Conservation (phyloP, 2,797 vertebrate species). For the Gymnoscopelus braueri region DNA sequence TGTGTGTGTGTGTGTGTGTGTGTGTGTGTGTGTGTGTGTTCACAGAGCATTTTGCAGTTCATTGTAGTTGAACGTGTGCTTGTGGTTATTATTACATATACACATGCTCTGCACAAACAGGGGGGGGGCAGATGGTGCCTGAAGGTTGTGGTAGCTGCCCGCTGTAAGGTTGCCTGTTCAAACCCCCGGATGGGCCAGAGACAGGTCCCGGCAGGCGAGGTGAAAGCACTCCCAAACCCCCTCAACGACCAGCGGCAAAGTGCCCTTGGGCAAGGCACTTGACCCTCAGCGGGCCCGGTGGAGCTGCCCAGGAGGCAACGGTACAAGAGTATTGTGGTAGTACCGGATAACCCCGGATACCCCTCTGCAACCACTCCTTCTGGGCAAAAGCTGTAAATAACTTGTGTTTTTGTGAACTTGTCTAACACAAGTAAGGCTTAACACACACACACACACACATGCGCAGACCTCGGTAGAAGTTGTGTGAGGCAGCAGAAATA, state of each 20-base stretch:
- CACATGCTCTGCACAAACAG: slow-evolving; percentile 38
- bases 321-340: too few relatives aligned
- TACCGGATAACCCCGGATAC: neutral
- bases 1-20: slow-evolving; percentile 4
- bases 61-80: slow-evolving; percentile 70
- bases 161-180: slow-evolving; percentile 47
- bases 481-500: slow-evolving; percentile 52
- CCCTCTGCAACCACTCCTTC: neutral
- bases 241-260: neutral
- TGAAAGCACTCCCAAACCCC: too few relatives aligned
- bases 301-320: slow-evolving; percentile 1
- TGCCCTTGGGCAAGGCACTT: slow-evolving; percentile 44
- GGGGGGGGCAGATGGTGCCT: slow-evolving; percentile 43
- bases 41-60: slow-evolving; percentile 65
- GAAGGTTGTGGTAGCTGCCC: slow-evolving; percentile 45
- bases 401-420: neutral
- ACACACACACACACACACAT: slow-evolving; percentile 1
- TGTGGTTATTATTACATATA: slow-evolving; percentile 70
- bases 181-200: slow-evolving; percentile 21
- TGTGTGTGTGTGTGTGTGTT: neutral
- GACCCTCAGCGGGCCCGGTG: neutral
- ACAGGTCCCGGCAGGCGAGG: too few relatives aligned
- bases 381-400: neutral
- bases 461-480: slow-evolving; percentile 19
- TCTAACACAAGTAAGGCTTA: neutral